Evolutionary conservation across 2,113 vertebrate species (phyloP).

Genomic region (Austrofundulus limnaeus): DNA sequence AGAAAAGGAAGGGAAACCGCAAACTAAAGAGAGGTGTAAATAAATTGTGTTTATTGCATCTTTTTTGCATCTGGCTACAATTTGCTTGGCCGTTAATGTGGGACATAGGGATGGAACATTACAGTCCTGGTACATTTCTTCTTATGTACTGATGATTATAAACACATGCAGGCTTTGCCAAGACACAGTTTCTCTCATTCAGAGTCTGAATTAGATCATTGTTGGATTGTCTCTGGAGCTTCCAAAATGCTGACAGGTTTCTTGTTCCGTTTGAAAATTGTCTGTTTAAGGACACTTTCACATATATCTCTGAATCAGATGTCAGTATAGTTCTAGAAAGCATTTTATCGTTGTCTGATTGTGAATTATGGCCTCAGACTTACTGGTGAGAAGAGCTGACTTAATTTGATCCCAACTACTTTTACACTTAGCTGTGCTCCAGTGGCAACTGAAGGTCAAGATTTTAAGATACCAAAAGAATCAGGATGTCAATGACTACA

Average conservation of each 20-base stretch:
- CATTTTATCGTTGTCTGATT: too few relatives aligned
- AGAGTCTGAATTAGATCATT: slow-evolving; percentile 59
- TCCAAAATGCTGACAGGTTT: slow-evolving; percentile 57
- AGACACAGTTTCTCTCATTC: slow-evolving; percentile 61
- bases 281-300: slow-evolving; percentile 30
- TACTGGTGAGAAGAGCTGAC: too few relatives aligned
- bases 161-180: slow-evolving; percentile 68
- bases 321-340: too few relatives aligned
- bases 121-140: slow-evolving; percentile 59
- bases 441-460: too few relatives aligned
- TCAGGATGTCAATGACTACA: too few relatives aligned
- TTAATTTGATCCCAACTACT: too few relatives aligned
- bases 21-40: slow-evolving; percentile 14
- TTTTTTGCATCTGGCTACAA: slow-evolving; percentile 71
- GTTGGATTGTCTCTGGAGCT: slow-evolving; percentile 66
- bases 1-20: slow-evolving; percentile 28
- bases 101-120: slow-evolving; percentile 63
- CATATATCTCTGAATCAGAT: slow-evolving; percentile 38
- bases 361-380: too few relatives aligned
- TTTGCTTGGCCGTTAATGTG: slow-evolving; percentile 72
- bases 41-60: slow-evolving; percentile 73
- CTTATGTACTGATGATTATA: slow-evolving; percentile 69
- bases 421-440: too few relatives aligned
- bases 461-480: too few relatives aligned
- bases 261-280: slow-evolving; percentile 52